A percentile compares a stretch with the other conserved stretches of the same genome.
These are phyloP conservation scores for Hesperophylax magnus DNA, from an alignment of 1,140 invertebrate genomes.

Conservation along the genomic window DNA sequence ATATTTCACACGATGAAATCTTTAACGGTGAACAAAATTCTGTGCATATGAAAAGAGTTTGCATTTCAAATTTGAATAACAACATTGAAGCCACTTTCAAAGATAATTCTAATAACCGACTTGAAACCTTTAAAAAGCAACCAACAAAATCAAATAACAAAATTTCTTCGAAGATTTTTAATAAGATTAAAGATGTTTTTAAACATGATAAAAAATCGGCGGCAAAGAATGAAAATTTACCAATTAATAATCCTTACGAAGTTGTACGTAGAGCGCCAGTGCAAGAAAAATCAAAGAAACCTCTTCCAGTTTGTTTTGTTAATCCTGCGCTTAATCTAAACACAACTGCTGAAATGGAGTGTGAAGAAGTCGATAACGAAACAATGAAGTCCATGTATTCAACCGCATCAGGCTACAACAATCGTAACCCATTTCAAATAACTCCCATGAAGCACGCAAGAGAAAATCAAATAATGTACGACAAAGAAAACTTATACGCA, in stretches of 20 bases:
- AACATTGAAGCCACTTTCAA: constrained; percentile 42
- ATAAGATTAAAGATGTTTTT: constrained; percentile 68
- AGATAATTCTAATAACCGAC: constrained; percentile 21
- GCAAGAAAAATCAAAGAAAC: constrained; percentile 60
- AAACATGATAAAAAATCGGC: constrained; percentile 64
- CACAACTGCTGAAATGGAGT: constrained; percentile 67
- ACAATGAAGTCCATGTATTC: background rate
- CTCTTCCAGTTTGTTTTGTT: constrained; percentile 62
- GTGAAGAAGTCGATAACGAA: constrained; percentile 64
- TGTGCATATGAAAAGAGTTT: constrained; percentile 6
- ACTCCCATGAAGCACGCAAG: constrained; percentile 40
- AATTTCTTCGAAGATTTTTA: constrained; percentile 67
- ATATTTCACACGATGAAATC: constrained; percentile 66
- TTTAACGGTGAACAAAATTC: constrained; percentile 65
- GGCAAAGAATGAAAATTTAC: constrained; percentile 54
- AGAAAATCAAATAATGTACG: constrained; percentile 24
- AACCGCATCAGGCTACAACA: constrained; percentile 11
- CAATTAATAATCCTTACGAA: constrained; percentile 67
- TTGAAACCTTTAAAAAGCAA: constrained; percentile 34
- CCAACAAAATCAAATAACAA: constrained; percentile 58
- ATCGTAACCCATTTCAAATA: constrained; percentile 45
- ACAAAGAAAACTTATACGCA: constrained; percentile 45
- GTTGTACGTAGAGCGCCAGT: constrained; percentile 64
- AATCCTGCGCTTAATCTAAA: constrained; percentile 68
- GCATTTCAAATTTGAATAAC: constrained; percentile 27